Evolutionary conservation across 2,797 vertebrate species (phyloP).

Genomic region (Bradypus variegatus): DNA sequence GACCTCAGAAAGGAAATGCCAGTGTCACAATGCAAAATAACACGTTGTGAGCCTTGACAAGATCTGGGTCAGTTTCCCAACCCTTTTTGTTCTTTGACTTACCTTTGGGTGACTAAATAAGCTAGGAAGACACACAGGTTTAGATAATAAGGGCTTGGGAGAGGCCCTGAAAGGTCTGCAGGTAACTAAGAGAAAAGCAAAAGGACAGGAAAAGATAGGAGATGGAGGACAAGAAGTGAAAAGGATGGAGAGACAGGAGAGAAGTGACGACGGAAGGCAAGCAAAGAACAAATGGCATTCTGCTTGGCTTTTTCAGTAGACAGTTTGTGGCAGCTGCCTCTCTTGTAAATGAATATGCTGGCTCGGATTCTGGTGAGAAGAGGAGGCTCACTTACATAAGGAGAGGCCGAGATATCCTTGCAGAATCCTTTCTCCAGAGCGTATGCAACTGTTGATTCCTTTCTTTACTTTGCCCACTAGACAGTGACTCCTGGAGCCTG

Average conservation of each 20-base stretch:
- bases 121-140: neutral
- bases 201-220: neutral
- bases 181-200: neutral
- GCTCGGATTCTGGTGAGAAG: neutral
- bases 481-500: neutral
- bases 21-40: neutral
- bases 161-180: neutral
- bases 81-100: neutral
- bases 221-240: neutral
- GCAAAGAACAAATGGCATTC: neutral
- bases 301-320: neutral
- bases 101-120: slow-evolving; percentile 16
- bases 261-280: slow-evolving; percentile 23
- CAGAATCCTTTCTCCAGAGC: neutral
- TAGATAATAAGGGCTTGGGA: neutral
- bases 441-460: neutral
- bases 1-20: slow-evolving; percentile 15
- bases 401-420: neutral
- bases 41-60: neutral
- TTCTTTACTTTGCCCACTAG: neutral
- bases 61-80: slow-evolving; percentile 34
- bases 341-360: neutral
- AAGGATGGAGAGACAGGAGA: neutral
- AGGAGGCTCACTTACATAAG: neutral
- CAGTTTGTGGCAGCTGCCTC: neutral